A percentile compares a stretch with the other conserved stretches of the same genome.
These are phyloP conservation scores for Rhinatrema bivittatum DNA, from an alignment of 2,797 vertebrate genomes.

Conservation along the genomic window DNA sequence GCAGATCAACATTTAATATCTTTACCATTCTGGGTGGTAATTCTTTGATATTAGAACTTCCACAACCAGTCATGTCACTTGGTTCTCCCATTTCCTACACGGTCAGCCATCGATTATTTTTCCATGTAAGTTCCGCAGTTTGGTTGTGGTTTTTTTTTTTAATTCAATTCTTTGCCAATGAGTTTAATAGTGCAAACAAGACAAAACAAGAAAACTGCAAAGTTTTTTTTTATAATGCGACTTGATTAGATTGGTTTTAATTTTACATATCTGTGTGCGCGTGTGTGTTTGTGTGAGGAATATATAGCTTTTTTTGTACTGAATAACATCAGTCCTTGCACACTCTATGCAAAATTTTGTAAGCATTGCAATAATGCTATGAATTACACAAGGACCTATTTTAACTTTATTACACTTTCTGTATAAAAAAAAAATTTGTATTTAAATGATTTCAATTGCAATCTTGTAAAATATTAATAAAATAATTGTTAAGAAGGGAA, in stretches of 20 bases:
- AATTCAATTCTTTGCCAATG: conserved; percentile 20
- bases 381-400: conserved; percentile 78
- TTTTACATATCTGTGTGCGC: conserved; percentile 10
- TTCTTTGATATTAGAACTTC: no score
- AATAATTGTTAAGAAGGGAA: conserved; percentile 76
- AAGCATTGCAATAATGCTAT: conserved; percentile 82
- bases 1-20: no score
- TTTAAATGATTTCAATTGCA: conserved; percentile 84
- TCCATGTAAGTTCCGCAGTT: conserved; percentile 20
- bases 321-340: conserved; percentile 71
- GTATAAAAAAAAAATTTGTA: conserved; percentile 80
- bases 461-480: conserved; percentile 90
- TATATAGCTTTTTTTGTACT: conserved; percentile 35
- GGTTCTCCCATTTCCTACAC: no score
- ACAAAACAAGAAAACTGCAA: conserved; percentile 26
- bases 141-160: conserved; percentile 36
- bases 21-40: no score
- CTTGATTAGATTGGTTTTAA: conserved; percentile 36
- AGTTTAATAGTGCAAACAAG: conserved; percentile 25
- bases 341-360: conserved; percentile 87
- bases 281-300: neutral
- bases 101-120: conserved; percentile 24
- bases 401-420: conserved; percentile 86
- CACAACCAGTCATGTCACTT: no score
- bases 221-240: conserved; percentile 26